phyloP scores from a whole-genome alignment of 2,113 vertebrate genomes.

The Hippotragus niger region DNA sequence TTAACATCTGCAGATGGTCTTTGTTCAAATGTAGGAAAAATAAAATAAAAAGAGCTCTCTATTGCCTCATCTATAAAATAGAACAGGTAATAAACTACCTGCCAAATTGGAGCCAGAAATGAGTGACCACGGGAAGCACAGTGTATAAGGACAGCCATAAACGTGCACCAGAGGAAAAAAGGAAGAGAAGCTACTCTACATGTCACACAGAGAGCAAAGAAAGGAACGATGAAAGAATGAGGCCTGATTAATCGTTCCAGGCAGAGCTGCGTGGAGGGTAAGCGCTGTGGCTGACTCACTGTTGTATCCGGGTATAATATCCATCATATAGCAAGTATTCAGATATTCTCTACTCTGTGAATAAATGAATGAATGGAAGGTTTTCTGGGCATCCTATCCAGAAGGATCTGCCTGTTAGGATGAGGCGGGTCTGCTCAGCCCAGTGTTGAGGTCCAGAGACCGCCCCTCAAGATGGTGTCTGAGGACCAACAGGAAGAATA shows the following conservation, averaged over 20 bases:
- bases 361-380: background rate
- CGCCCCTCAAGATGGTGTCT: background rate
- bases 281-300: background rate
- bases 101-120: constrained; percentile 7
- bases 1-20: background rate
- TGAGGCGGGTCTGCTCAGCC: background rate
- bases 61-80: constrained; percentile 29
- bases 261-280: background rate
- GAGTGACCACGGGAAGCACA: background rate
- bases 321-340: background rate
- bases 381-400: background rate
- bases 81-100: constrained; percentile 38
- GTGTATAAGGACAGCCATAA: background rate
- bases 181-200: background rate
- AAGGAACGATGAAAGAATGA: background rate
- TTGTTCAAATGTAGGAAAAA: background rate
- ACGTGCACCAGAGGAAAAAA: background rate
- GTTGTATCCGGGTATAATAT: background rate
- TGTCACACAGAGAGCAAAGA: constrained; percentile 40
- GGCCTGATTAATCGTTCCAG: background rate
- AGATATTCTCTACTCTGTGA: background rate
- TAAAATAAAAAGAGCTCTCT: background rate
- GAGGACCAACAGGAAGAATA: background rate
- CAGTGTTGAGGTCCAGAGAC: background rate
- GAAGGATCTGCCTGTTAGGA: background rate